A percentile compares a stretch with the other conserved stretches of the same genome.
Evolutionary conservation across 2,113 vertebrate species (phyloP).

Genomic region (Datnioides undecimradiatus): DNA sequence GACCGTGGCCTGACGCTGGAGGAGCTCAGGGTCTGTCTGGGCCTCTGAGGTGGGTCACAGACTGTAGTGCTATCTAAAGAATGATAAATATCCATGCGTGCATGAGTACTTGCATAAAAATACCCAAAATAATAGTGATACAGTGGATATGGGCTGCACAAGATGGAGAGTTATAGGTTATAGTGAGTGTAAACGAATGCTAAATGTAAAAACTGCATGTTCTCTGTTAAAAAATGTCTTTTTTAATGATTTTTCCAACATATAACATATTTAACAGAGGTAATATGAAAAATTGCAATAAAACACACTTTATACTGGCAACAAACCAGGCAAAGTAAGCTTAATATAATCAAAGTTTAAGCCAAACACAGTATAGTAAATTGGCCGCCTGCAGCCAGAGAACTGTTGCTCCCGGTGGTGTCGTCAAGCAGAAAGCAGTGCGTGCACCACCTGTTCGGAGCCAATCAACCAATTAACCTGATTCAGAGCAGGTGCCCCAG

Average conservation of each 20-base stretch:
- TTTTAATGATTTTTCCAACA: too few species aligned
- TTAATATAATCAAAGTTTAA: background rate
- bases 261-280: too few species aligned
- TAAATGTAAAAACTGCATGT: too few species aligned
- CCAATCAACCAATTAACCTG: background rate
- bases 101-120: background rate
- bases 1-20: conserved; percentile 71
- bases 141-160: too few species aligned
- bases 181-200: too few species aligned
- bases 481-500: conserved; percentile 9
- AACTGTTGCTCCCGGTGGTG: background rate
- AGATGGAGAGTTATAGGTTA: too few species aligned
- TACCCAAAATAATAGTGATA: too few species aligned
- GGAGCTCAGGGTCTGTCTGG: conserved; percentile 77
- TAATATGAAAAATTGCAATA: too few species aligned
- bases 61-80: background rate
- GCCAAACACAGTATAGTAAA: background rate
- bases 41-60: conserved; percentile 50
- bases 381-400: background rate
- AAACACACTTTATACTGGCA: too few species aligned
- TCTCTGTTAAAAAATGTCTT: too few species aligned
- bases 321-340: too few species aligned
- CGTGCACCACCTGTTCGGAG: background rate
- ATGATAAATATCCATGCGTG: background rate
- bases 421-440: background rate